phyloP scores from a whole-genome alignment of 2,797 vertebrate genomes.

The Sternotherus odoratus region DNA sequence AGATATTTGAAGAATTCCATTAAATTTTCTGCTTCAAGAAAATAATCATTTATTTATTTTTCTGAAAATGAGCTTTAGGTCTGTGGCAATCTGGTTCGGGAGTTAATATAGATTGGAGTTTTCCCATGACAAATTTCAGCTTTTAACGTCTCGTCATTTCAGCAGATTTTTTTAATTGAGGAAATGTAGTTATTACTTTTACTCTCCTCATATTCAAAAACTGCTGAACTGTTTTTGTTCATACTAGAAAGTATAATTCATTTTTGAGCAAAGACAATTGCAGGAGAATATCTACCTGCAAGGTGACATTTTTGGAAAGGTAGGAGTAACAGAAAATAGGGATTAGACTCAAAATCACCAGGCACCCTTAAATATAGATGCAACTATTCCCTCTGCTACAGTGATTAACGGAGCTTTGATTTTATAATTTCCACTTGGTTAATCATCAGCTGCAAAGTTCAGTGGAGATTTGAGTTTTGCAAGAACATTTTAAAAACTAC shows the following conservation, averaged over 20 bases:
- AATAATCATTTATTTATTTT: background rate
- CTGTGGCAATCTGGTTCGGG: conserved; percentile 11
- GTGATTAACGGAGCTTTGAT: background rate
- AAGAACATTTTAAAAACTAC: background rate
- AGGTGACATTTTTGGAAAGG: background rate
- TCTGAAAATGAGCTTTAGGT: background rate
- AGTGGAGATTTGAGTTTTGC: background rate
- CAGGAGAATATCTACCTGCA: background rate
- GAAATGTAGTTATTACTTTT: background rate
- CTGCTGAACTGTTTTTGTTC: background rate
- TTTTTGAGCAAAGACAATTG: background rate
- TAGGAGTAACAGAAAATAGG: background rate
- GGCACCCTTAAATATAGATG: background rate
- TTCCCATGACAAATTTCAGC: conserved; percentile 23
- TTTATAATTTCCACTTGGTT: background rate
- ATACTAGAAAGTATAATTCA: background rate
- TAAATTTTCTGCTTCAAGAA: background rate
- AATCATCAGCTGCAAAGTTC: background rate
- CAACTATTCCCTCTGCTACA: background rate
- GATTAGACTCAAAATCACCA: background rate
- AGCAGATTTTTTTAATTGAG: conserved; percentile 35
- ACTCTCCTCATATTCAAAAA: background rate
- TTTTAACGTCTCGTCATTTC: conserved; percentile 47
- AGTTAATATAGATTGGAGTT: conserved; percentile 31
- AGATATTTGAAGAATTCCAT: background rate